Percentiles rank a stretch among this genome's conserved stretches.
Conservation (phyloP, 2,797 vertebrate species). For the Mycteria americana region DNA sequence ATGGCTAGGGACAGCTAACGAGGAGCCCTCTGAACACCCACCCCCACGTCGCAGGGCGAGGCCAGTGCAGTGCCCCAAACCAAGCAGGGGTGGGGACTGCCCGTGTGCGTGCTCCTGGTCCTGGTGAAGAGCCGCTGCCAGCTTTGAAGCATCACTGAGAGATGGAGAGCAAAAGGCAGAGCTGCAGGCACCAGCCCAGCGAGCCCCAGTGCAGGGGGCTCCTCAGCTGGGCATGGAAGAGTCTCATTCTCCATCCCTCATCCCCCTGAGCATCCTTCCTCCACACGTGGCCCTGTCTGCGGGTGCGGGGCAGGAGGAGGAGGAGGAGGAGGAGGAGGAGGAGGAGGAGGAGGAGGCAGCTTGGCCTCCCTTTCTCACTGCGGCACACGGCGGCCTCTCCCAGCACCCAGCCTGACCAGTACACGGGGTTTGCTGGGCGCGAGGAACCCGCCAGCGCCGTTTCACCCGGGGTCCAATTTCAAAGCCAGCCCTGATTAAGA, state of each 20-base stretch:
- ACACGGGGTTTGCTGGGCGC: not conserved
- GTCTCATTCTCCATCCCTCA: not conserved
- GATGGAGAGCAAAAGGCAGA: not conserved
- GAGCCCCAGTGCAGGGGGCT: not conserved
- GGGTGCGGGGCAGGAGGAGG: not conserved
- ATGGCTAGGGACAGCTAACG: fast-evolving
- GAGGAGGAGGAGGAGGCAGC: not conserved
- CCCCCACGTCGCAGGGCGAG: not conserved
- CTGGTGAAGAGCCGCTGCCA: fast-evolving
- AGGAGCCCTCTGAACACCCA: fast-evolving
- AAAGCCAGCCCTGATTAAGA: conserved; percentile 9
- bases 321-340: not conserved
- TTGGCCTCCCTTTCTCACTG: not conserved
- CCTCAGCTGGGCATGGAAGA: fast-evolving
- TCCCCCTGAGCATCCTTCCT: not conserved
- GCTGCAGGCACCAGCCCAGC: not conserved
- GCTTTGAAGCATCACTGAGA: not conserved
- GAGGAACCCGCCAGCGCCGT: not conserved
- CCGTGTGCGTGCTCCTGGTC: not conserved
- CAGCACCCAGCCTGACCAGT: not conserved
- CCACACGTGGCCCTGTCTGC: not conserved
- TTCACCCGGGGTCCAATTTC: not conserved
- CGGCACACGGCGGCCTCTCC: not conserved
- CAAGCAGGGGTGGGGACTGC: not conserved
- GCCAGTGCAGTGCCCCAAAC: not conserved